Evolutionary conservation across 1,140 invertebrate genomes (phyloP).

Genomic region (Kradibia gibbosae): DNA sequence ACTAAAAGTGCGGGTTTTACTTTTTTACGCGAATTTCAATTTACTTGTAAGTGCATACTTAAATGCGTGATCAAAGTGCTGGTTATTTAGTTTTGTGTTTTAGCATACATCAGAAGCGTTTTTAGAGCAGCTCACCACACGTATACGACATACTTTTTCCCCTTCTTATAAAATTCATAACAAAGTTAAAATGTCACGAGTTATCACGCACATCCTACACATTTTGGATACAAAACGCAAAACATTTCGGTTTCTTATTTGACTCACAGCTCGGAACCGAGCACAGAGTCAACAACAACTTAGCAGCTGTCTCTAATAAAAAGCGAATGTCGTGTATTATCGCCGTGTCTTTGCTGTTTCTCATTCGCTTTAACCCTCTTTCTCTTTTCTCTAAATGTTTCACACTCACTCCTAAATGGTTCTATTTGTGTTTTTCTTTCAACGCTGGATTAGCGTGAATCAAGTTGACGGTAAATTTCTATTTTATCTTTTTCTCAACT

Average conservation of each 20-base stretch:
- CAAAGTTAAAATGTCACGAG: conserved; percentile 8
- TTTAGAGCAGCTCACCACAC: not conserved
- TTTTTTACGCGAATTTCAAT: not conserved
- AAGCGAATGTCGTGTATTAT: conserved; percentile 54
- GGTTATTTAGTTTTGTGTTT: not conserved
- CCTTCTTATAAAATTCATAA: not conserved
- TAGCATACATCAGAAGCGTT: not conserved
- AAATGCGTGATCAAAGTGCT: not conserved
- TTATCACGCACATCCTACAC: conserved; percentile 23
- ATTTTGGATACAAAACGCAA: conserved; percentile 31
- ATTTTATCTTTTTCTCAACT: not conserved
- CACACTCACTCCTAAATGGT: not conserved
- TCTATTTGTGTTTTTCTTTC: not conserved
- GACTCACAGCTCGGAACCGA: conserved; percentile 24
- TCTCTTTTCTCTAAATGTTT: conserved; percentile 7
- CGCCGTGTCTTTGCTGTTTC: conserved; percentile 49
- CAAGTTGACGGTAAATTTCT: conserved; percentile 12
- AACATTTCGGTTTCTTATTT: conserved; percentile 47
- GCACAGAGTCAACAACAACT: conserved; percentile 48
- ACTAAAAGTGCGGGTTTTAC: not conserved
- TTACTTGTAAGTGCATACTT: not conserved
- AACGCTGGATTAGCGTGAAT: not conserved
- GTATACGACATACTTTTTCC: not conserved
- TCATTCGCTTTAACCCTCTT: conserved; percentile 47
- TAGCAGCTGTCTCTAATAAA: conserved; percentile 63